Conservation (phyloP, 2,888 invertebrate genomes). For the Phortica magna region DNA sequence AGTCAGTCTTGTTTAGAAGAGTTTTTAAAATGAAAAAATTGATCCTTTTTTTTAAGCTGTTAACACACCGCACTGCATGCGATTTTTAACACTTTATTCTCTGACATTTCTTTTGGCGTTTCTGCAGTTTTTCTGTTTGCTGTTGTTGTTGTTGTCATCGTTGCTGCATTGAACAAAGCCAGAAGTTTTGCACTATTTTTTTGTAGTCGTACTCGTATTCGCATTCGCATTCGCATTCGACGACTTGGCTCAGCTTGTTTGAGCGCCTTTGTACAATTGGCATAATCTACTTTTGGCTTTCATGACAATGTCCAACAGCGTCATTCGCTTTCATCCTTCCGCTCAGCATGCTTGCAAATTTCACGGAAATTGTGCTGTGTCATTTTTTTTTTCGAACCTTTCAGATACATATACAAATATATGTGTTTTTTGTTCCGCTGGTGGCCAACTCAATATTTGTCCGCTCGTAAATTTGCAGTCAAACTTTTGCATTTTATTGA, state of each 20-base stretch:
- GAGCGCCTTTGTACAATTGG: neutral
- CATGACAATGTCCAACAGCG: conserved; percentile 20
- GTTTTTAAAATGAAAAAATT: too few species aligned
- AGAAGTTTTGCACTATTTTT: neutral
- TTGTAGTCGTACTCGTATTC: neutral
- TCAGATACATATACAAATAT: neutral
- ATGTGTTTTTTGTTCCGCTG: neutral
- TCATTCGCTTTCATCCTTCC: neutral
- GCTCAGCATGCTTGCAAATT: neutral
- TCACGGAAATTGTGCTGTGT: neutral
- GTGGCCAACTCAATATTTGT: neutral
- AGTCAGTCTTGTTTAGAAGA: too few species aligned
- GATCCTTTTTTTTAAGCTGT: too few species aligned
- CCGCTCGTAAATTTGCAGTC: neutral
- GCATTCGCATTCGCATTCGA: neutral
- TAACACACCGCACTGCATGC: too few species aligned
- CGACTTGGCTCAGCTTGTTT: neutral
- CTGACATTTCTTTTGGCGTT: too few species aligned
- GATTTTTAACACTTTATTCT: too few species aligned
- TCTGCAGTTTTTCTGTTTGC: too few species aligned
- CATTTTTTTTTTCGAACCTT: neutral
- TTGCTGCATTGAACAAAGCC: neutral
- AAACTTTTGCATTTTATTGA: conserved; percentile 51
- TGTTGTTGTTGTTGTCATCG: too few species aligned
- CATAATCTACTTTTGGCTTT: conserved; percentile 24